Conservation (phyloP, 1,140 invertebrate genomes). For the Agrilus planipennis region DNA sequence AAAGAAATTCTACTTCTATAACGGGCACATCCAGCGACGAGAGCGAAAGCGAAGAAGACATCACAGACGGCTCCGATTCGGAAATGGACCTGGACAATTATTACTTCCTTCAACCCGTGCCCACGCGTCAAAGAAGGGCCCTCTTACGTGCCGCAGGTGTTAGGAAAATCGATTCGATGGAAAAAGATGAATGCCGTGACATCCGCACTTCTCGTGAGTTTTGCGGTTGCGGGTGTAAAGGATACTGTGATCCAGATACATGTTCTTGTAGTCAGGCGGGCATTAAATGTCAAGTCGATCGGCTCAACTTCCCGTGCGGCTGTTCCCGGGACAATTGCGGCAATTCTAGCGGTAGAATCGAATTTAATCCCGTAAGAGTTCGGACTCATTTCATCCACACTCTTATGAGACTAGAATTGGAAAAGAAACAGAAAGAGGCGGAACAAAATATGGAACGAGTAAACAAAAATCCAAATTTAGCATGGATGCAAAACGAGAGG, state of each 20-base stretch:
- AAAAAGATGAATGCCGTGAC: slow-evolving; percentile 89
- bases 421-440: slow-evolving; percentile 56
- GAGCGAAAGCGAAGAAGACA: slow-evolving; percentile 65
- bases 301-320: slow-evolving; percentile 91
- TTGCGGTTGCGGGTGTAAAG: slow-evolving; percentile 91
- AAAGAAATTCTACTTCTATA: slow-evolving; percentile 39
- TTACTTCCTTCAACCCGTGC: slow-evolving; percentile 87
- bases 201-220: slow-evolving; percentile 86
- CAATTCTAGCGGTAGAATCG: slow-evolving; percentile 84
- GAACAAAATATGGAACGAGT: slow-evolving; percentile 22
- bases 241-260: slow-evolving; percentile 88
- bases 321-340: slow-evolving; percentile 89
- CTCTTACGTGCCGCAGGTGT: slow-evolving; percentile 81
- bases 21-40: slow-evolving; percentile 52
- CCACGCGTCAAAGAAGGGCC: slow-evolving; percentile 78
- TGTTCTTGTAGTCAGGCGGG: slow-evolving; percentile 89
- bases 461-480: slow-evolving; percentile 32
- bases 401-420: slow-evolving; percentile 85
- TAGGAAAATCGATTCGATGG: slow-evolving; percentile 82
- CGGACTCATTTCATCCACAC: slow-evolving; percentile 97
- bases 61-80: slow-evolving; percentile 70
- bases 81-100: slow-evolving; percentile 84
- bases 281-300: slow-evolving; percentile 84
- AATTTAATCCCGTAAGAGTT: slow-evolving; percentile 92
- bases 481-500: slow-evolving; percentile 31